Evolutionary conservation across 2,888 invertebrate species (phyloP).

Genomic region (Sabatieria punctata): DNA sequence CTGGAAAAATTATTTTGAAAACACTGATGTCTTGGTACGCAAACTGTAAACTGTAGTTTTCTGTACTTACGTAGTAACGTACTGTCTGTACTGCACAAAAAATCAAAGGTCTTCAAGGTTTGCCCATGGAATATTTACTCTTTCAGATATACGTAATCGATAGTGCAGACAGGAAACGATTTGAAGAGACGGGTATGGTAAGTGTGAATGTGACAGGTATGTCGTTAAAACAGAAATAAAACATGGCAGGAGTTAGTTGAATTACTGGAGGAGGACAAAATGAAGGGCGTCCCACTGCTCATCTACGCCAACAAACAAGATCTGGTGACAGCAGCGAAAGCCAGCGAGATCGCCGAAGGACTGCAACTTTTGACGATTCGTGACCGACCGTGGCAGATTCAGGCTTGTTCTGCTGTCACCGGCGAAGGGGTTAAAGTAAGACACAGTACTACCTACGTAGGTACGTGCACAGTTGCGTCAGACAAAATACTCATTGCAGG

Average conservation of each 20-base stretch:
- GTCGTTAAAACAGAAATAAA: too few species aligned
- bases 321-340: conserved; percentile 50
- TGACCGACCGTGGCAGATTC: conserved; percentile 94
- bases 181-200: conserved; percentile 70
- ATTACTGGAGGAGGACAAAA: conserved; percentile 74
- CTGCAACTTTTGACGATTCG: conserved; percentile 62
- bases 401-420: conserved; percentile 75
- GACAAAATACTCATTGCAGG: conserved; percentile 17
- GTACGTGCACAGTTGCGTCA: too few species aligned
- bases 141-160: conserved; percentile 92
- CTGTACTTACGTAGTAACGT: too few species aligned
- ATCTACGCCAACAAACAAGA: conserved; percentile 98
- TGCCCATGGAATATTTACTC: conserved; percentile 7
- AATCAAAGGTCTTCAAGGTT: too few species aligned
- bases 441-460: too few species aligned
- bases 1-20: conserved; percentile 98
- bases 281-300: conserved; percentile 67
- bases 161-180: conserved; percentile 72
- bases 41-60: background rate
- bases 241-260: conserved; percentile 64
- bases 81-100: background rate
- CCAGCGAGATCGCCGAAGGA: conserved; percentile 58
- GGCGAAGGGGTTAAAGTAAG: conserved; percentile 57
- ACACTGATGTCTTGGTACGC: conserved; percentile 84
- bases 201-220: too few species aligned